Evolutionary conservation across 2,888 invertebrate genomes (phyloP).

Genomic region (Coremacera marginata): DNA sequence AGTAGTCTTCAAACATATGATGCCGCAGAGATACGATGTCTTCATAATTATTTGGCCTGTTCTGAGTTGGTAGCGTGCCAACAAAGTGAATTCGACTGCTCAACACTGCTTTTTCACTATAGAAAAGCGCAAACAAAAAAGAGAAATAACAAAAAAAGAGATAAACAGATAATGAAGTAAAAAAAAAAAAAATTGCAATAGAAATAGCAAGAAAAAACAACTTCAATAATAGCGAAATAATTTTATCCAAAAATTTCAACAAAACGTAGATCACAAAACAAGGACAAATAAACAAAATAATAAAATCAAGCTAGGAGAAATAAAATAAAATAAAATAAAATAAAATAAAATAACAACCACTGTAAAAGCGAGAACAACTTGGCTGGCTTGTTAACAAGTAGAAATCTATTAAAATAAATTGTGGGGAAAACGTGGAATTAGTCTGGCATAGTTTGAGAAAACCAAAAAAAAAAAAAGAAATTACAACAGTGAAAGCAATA

Average conservation of each 20-base stretch:
- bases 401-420: constrained; percentile 31
- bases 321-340: not conserved
- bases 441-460: not conserved
- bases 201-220: not conserved
- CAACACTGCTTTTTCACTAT: too few species aligned
- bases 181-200: not conserved
- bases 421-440: constrained; percentile 19
- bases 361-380: constrained; percentile 11
- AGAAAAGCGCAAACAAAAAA: not conserved
- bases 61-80: not conserved
- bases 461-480: not conserved
- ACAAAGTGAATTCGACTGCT: not conserved
- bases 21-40: not conserved
- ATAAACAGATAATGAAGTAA: not conserved
- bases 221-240: constrained; percentile 9
- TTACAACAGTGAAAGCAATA: not conserved
- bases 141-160: not conserved
- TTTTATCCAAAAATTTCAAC: constrained; percentile 5
- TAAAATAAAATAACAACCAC: not conserved
- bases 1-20: not conserved
- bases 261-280: not conserved
- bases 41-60: not conserved
- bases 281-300: not conserved
- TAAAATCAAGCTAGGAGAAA: not conserved
- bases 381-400: constrained; percentile 27